phyloP scores from a whole-genome alignment of 2,888 invertebrate genomes.

The Hirtodrosophila duncani region DNA sequence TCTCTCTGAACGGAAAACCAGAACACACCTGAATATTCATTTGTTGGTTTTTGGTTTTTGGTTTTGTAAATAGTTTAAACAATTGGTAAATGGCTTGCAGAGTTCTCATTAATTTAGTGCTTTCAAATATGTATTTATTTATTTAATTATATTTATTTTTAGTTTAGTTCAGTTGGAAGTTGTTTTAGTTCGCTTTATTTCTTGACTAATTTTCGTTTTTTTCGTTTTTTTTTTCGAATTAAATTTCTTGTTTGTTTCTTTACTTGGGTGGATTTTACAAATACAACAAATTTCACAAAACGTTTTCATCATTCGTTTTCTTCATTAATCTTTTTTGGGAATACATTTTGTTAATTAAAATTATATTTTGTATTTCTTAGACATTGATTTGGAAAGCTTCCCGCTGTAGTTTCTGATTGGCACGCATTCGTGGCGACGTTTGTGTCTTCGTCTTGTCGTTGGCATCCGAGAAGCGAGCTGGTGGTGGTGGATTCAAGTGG shows the following conservation, averaged over 20 bases:
- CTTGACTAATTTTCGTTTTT: slow-evolving; percentile 13
- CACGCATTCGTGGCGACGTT: slow-evolving; percentile 78
- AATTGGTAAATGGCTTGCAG: slow-evolving; percentile 38
- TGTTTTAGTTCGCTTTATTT: slow-evolving; percentile 20
- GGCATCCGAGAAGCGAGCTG: slow-evolving; percentile 89
- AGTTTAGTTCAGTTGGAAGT: slow-evolving; percentile 16
- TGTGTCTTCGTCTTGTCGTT: slow-evolving; percentile 78
- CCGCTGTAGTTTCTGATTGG: slow-evolving; percentile 81
- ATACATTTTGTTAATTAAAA: slow-evolving; percentile 14
- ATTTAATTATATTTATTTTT: no score
- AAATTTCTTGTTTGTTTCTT: slow-evolving; percentile 15
- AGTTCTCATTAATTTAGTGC: slow-evolving; percentile 14
- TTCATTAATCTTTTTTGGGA: slow-evolving; percentile 18
- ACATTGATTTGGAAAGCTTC: slow-evolving; percentile 91
- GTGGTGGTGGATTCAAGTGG: slow-evolving; percentile 91
- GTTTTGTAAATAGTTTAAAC: slow-evolving; percentile 36
- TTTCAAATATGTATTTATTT: slow-evolving; percentile 5
- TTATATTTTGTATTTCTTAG: slow-evolving; percentile 75
- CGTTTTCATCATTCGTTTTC: not conserved
- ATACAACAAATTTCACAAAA: not conserved
- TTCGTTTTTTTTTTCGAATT: slow-evolving; percentile 30
- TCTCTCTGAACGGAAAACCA: no score
- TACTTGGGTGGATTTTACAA: slow-evolving; percentile 5
- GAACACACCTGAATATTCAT: no score
- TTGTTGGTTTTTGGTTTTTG: slow-evolving; percentile 9